Evolutionary conservation across 2,113 vertebrate genomes (phyloP), one percentile per base, ranked within the genome.

Genomic region (Hemicordylus capensis): DNA sequence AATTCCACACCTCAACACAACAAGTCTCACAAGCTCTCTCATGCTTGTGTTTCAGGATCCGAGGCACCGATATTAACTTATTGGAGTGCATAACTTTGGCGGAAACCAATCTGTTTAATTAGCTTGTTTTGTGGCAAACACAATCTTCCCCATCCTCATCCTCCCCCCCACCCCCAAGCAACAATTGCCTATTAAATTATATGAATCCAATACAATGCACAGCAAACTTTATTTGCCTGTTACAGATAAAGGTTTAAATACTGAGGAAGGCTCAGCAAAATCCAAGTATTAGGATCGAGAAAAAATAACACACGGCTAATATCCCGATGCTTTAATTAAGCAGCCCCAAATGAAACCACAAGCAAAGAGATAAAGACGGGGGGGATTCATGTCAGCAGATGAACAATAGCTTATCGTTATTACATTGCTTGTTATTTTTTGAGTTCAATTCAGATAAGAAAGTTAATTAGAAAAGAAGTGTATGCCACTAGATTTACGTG

Each of bases 201-300:
- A 56, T 67, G 89, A 94, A 89, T 87, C 76, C 63, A 89, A 90
- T 93, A 89, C 39, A 54, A 37, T 73, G 67, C 1, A 1, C 84
- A 73, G 44, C 73, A 83, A 93, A 93, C 44, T 85, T 88, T 84
- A 91, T 88, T 91, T 94, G 90, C 87, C 84, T 88, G 28, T 75
- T 64, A 61, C 93, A 95, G 94, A 95, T 95, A 96, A 95, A 95
- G 88, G 83, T 90, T 95, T 96, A 94, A 95, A 94, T 83, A 90
- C 22, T 44, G 19, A 91, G 10, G 64, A 91, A 94, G 83, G 73
- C 75, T 90, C 89, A 87, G 91, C 72, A 93, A 83, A 94, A 95
- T 88, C 92, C 89, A 92, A 95, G 86, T 74, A 91, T 83, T 31
- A 92, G 76, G 85, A 94, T 95, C 87, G 87, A 93, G 91, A 93